Base-by-base conservation (phyloP, 2,888 invertebrate genomes). In the Pterobdella sp. region DNA sequence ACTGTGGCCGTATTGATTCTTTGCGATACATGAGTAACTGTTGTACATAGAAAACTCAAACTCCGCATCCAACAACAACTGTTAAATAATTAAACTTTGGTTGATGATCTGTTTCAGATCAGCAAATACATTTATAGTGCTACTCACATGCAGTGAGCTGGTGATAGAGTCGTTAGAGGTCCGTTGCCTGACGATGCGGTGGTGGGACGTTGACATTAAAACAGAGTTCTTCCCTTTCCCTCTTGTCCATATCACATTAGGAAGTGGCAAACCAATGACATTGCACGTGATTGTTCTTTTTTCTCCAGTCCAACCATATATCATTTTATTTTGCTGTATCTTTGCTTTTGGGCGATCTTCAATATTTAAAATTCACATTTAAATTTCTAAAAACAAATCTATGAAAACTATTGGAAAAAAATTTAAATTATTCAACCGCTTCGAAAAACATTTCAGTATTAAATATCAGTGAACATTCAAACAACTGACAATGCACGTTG, bases 11-110 rank as follows among this genome's bases (percentile, higher is more conserved):
- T 73, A 64, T 2, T n/a, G n/a, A 64, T 73, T 73, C 34, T 73
- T 73, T 3, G 73, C 73, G 7, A 69, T 64, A 35, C 73, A 73
- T 1, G 69, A 63, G 31, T 73, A 73, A 22, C 56, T 69, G 32
- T 34, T 42, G 64, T 42, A 73, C 10, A 73, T 34, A 0, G 34
- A 34, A 42, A 36, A 68, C 31, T 73, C 73, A 4, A 73, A 4
- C 26, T 68, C 63, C n/a, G 56, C 69, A 1, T 42, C 64, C 34
- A 73, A 18, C 32, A 26, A 36, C 22, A 73, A 42, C 73, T 73
- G 42, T 2, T 22, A 32, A 18, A 7, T 7, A 68, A 37, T n/a
- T 29, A 60, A 31, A 34, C 22, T n/a, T 49, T n/a, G 34, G 3
- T 71, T 35, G 36, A 2, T 56, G 3, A 1, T 35, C 18, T 71